phyloP scores from a whole-genome alignment of 2,797 vertebrate genomes.

The Pseudochirops cupreus region DNA sequence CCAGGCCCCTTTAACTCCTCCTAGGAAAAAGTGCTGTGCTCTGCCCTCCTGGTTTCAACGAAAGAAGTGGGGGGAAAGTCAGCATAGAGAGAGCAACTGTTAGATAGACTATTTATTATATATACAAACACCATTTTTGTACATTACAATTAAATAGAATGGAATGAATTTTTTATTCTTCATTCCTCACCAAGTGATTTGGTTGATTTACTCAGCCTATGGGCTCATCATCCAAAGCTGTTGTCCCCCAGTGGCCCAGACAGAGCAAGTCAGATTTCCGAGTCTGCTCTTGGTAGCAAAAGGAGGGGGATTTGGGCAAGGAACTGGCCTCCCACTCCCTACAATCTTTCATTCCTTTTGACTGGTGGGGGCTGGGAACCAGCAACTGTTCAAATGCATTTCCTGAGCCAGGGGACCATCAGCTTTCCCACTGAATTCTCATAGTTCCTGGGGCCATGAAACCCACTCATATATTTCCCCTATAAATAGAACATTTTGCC shows the following conservation, averaged over 20 bases:
- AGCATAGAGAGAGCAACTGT: constrained; percentile 51
- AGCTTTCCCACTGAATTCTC: not conserved
- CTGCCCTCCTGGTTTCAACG: not conserved
- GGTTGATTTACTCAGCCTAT: constrained; percentile 58
- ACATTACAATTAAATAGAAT: constrained; percentile 93
- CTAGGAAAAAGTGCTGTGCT: no score
- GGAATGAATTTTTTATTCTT: constrained; percentile 83
- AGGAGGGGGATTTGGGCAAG: not conserved
- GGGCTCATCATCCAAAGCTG: not conserved
- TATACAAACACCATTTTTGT: constrained; percentile 90
- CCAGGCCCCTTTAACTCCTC: not conserved
- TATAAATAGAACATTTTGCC: not conserved
- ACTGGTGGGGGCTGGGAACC: not conserved
- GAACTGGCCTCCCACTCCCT: not conserved
- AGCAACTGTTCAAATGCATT: not conserved
- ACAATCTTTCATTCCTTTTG: not conserved
- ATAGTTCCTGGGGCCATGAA: not conserved
- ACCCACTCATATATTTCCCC: not conserved
- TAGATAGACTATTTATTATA: constrained; percentile 88
- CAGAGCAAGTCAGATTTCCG: not conserved
- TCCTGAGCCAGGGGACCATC: not conserved
- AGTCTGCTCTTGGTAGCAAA: not conserved
- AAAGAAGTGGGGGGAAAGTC: not conserved
- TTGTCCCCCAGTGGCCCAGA: not conserved
- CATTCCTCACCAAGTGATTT: constrained; percentile 67